Evolutionary conservation across 2,797 vertebrate genomes (phyloP), one percentile per base, ranked within the genome.

Genomic region (Malurus splendens): DNA sequence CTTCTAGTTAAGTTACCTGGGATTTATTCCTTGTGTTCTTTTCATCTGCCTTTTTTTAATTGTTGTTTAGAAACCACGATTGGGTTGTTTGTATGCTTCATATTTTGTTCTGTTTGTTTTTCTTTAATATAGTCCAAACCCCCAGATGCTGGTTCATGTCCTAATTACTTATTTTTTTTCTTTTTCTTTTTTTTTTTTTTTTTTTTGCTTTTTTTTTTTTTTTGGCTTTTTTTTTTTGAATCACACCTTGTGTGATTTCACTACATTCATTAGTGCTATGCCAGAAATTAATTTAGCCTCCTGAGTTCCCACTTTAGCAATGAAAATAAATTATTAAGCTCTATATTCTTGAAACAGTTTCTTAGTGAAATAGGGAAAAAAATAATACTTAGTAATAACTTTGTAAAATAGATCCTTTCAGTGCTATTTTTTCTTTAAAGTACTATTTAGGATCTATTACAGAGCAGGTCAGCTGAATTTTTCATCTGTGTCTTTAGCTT

Each of bases 311-410:
- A 57, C 44, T 91, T 91, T 94, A 86, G 83, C 72, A 92, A 71
- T 15, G n/a, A 84, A 91, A 92, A 71, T 22, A 91, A 84, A 60
- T 78, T 82, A 55, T 89, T 84, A 80, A 86, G 23, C 61, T 74
- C 51, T 57, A 2, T 38, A 30, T 61, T 86, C 45, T 81, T 77
- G 72, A 60, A 90, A 57, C 8, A 33, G 3, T 67, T 76, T 66
- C 47, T 60, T 57, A 55, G 28, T 39, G 60, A 90, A 68, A 72
- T 3, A 42, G 25, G 25, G 25, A 9, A 36, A 56, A 66, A 60
- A 28, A 20, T 4, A 86, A 59, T 55, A 75, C 57, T 83, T 66
- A 64, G 7, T 9, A 59, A 56, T 30, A 86, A 15, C 14, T 60
- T 70, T 41, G 14, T 7, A 70, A 73, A 87, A 82, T 20, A 25